Conservation (phyloP, 2,888 invertebrate genomes). For the Caenorhabditis sp. region DNA sequence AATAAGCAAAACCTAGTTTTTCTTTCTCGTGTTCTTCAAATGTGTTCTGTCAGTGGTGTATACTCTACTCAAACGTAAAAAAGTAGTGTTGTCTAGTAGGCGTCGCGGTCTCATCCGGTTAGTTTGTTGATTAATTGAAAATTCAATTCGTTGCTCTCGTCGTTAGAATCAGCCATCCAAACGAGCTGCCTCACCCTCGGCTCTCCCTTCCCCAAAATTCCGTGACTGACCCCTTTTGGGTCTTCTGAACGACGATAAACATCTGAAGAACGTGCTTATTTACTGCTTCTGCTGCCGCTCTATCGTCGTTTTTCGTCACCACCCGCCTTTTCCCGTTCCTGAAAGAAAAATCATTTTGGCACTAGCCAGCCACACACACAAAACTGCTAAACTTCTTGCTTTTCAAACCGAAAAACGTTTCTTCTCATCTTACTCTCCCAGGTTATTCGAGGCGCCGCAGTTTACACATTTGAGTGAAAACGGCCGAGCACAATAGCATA, state of each 20-base stretch:
- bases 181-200: background rate
- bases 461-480: slow-evolving; percentile 6
- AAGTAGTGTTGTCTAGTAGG: slow-evolving; percentile 3
- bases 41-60: background rate
- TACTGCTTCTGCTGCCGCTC: slow-evolving; percentile 31
- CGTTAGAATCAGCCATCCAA: slow-evolving; percentile 32
- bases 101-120: slow-evolving; percentile 15
- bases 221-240: slow-evolving; percentile 3
- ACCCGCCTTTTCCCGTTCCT: slow-evolving; percentile 22
- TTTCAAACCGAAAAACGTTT: slow-evolving; percentile 30
- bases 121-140: slow-evolving; percentile 60
- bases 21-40: background rate
- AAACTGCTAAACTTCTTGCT: slow-evolving; percentile 47
- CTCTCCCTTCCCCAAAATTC: slow-evolving; percentile 4
- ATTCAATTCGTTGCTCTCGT: slow-evolving; percentile 51
- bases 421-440: slow-evolving; percentile 26
- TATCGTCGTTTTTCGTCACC: slow-evolving; percentile 33
- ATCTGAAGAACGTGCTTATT: slow-evolving; percentile 59
- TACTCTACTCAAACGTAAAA: background rate
- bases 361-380: slow-evolving; percentile 25
- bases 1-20: slow-evolving; percentile 6
- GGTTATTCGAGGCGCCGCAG: slow-evolving; percentile 20
- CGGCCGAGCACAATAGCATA: slow-evolving; percentile 1
- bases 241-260: slow-evolving; percentile 36
- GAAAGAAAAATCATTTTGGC: slow-evolving; percentile 41